A percentile compares a stretch with the other conserved stretches of the same genome.
Evolutionary conservation across 2,888 invertebrate species (phyloP).

Genomic region (Eupelmus urozonus): DNA sequence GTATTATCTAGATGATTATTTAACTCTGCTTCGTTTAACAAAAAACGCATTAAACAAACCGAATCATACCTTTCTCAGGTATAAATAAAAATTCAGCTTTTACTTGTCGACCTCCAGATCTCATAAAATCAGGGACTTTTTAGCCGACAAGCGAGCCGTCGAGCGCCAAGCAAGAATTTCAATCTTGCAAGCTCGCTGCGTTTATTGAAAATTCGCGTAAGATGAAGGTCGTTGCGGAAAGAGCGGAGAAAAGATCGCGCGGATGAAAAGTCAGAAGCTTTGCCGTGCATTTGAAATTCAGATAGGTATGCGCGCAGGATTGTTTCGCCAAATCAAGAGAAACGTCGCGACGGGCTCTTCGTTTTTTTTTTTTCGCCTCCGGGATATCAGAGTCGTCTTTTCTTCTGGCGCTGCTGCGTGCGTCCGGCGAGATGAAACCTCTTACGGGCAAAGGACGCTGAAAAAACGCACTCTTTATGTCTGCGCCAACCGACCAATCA

Average conservation of each 20-base stretch:
- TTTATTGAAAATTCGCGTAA: conserved; percentile 13
- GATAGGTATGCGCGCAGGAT: conserved; percentile 67
- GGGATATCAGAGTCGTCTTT: not conserved
- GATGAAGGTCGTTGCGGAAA: not conserved
- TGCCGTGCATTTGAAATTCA: conserved; percentile 70
- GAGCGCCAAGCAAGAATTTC: not conserved
- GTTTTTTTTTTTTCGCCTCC: not conserved
- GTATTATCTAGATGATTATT: too few species aligned
- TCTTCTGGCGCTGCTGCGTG: not conserved
- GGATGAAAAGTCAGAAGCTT: not conserved
- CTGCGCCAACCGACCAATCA: too few species aligned
- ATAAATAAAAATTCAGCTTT: too few species aligned
- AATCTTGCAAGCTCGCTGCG: not conserved
- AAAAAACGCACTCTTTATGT: conserved; percentile 35
- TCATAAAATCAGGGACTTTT: too few species aligned
- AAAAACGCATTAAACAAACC: too few species aligned
- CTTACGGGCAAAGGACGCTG: not conserved
- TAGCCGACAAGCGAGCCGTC: not conserved
- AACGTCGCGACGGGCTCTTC: conserved; percentile 57
- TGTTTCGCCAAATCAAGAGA: conserved; percentile 75
- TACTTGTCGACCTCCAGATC: too few species aligned
- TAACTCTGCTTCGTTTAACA: too few species aligned
- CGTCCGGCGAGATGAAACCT: conserved; percentile 18
- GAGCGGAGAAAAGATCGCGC: not conserved
- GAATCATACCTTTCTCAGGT: too few species aligned